These are phyloP conservation scores for Camponotus floridanus DNA, from an alignment of 1,140 invertebrate species.

Conservation along the genomic window DNA sequence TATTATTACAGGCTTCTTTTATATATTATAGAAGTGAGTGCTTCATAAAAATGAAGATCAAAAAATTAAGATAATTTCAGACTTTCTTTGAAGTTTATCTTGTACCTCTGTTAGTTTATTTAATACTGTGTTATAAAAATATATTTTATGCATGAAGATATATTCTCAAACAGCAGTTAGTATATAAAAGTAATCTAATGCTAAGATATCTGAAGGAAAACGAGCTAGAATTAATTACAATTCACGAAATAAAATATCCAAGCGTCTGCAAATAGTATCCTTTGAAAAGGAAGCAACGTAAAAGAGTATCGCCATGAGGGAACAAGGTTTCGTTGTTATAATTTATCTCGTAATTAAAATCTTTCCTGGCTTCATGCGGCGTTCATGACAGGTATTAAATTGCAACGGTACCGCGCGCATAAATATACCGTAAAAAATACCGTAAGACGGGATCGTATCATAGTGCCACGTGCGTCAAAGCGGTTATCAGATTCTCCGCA, in stretches of 20 bases:
- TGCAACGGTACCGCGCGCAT: neutral
- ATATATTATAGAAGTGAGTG: no score
- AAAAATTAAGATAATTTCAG: no score
- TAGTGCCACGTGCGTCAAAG: neutral
- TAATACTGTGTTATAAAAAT: neutral
- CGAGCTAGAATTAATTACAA: conserved; percentile 4
- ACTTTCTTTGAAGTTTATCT: no score
- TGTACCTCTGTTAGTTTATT: neutral
- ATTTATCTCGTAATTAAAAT: conserved; percentile 70
- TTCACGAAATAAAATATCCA: conserved; percentile 21
- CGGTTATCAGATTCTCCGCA: neutral
- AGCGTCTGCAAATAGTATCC: neutral
- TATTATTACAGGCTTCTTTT: no score
- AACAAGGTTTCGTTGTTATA: conserved; percentile 4
- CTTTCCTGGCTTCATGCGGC: conserved; percentile 52
- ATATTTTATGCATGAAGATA: neutral
- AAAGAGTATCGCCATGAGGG: neutral
- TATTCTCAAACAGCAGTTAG: neutral
- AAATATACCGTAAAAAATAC: conserved; percentile 35
- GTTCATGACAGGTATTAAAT: conserved; percentile 18
- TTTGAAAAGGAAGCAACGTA: neutral
- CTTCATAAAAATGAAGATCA: no score
- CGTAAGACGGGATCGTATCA: neutral
- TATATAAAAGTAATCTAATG: conserved; percentile 11
- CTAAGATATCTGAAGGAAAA: neutral